Conservation (phyloP, 2,797 vertebrate species). For the Heliangelus exortis region DNA sequence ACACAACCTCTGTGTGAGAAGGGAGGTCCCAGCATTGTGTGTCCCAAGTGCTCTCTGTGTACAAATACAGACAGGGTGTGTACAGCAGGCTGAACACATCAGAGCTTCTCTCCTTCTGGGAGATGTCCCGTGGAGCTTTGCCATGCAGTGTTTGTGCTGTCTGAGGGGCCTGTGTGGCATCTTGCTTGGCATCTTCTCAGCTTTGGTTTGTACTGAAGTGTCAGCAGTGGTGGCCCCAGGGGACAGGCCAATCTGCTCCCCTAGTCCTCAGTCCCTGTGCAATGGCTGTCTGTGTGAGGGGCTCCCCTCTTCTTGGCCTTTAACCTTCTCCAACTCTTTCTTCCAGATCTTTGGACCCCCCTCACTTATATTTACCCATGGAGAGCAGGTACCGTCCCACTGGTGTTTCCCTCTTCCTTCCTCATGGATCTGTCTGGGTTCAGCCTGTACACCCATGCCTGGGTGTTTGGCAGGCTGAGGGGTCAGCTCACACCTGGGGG, state of each 20-base stretch:
- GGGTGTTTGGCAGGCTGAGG: background rate
- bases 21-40: background rate
- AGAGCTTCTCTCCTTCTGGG: background rate
- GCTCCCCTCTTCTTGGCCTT: conserved; percentile 42
- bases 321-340: conserved; percentile 79
- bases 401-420: conserved; percentile 49
- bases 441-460: background rate
- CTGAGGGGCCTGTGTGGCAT: background rate
- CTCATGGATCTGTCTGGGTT: background rate
- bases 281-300: conserved; percentile 55
- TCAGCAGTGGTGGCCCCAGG: background rate
- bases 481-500: background rate
- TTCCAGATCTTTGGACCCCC: conserved; percentile 84
- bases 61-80: background rate
- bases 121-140: conserved; percentile 31
- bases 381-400: conserved; percentile 80
- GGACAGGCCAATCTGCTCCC: rapidly evolving
- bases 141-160: background rate
- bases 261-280: conserved; percentile 8
- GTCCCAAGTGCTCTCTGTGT: background rate
- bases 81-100: background rate
- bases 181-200: background rate
- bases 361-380: conserved; percentile 82
- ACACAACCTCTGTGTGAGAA: background rate
- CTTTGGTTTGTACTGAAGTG: conserved; percentile 18